phyloP scores from a whole-genome alignment of 2,888 invertebrate genomes.

The Drosophila mimica region DNA sequence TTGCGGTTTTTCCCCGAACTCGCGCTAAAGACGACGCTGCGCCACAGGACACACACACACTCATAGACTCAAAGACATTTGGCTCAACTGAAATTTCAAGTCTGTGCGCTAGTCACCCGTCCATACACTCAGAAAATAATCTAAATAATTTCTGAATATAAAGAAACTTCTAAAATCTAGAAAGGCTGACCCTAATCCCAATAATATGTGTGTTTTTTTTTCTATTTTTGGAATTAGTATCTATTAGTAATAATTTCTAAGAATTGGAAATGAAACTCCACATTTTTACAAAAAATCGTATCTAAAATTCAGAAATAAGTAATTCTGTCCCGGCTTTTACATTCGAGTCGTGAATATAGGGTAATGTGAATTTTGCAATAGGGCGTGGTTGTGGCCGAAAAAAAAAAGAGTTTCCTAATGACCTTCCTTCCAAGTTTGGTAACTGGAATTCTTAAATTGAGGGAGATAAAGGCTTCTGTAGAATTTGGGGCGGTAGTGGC shows the following conservation, averaged over 20 bases:
- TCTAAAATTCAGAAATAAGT: neutral
- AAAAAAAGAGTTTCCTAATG: too few species aligned
- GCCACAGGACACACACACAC: conserved; percentile 51
- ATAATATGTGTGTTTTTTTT: neutral
- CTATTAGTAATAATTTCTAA: neutral
- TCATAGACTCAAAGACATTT: conserved; percentile 29
- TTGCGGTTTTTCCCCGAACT: conserved; percentile 78
- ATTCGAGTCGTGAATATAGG: neutral
- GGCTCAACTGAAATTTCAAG: conserved; percentile 53
- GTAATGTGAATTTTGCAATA: too few species aligned
- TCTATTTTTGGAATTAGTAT: neutral
- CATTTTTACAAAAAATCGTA: neutral
- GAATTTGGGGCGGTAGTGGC: too few species aligned
- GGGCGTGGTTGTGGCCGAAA: too few species aligned
- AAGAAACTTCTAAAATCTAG: neutral
- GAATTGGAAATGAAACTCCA: neutral
- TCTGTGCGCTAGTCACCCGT: conserved; percentile 30
- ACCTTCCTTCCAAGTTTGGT: too few species aligned
- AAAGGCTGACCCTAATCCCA: neutral
- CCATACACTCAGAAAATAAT: conserved; percentile 4
- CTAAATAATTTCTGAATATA: neutral
- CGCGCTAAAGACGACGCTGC: conserved; percentile 55
- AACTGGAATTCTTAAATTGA: too few species aligned
- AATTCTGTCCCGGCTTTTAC: neutral
- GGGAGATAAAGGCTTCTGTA: too few species aligned